Evolutionary conservation across 2,113 vertebrate species (phyloP).

Genomic region (Verasper variegatus): DNA sequence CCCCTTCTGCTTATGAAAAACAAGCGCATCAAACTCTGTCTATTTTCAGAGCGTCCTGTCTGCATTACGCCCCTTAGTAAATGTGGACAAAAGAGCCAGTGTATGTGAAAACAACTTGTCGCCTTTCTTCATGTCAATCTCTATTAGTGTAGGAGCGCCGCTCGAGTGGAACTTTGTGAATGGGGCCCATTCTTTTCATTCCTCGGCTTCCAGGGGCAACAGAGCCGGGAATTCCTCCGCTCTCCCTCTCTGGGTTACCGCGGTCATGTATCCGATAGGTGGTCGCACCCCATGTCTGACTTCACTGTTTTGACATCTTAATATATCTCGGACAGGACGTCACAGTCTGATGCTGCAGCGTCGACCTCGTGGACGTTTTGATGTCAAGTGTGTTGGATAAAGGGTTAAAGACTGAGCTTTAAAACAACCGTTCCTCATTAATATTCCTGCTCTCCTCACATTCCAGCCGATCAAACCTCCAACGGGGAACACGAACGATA

Average conservation of each 20-base stretch:
- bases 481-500: slow-evolving; percentile 8
- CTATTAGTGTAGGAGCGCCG: slow-evolving; percentile 69
- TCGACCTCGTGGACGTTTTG: not conserved
- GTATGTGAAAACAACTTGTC: slow-evolving; percentile 75
- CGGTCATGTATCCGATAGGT: slow-evolving; percentile 50
- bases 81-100: slow-evolving; percentile 69
- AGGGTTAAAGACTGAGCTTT: slow-evolving; percentile 5
- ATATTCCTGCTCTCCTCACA: slow-evolving; percentile 14
- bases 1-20: slow-evolving; percentile 62
- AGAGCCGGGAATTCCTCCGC: slow-evolving; percentile 64
- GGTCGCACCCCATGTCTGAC: slow-evolving; percentile 35
- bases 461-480: not conserved
- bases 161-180: slow-evolving; percentile 76
- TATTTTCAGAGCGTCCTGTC: slow-evolving; percentile 60
- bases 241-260: slow-evolving; percentile 37
- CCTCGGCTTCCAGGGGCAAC: slow-evolving; percentile 66
- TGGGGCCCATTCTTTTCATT: slow-evolving; percentile 76
- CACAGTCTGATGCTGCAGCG: slow-evolving; percentile 5
- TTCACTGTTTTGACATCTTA: slow-evolving; percentile 49
- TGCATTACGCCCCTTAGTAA: slow-evolving; percentile 54
- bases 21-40: slow-evolving; percentile 64
- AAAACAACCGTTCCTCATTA: slow-evolving; percentile 21
- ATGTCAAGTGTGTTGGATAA: not conserved
- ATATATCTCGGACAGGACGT: slow-evolving; percentile 23
- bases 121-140: slow-evolving; percentile 76